Evolutionary conservation across 2,888 invertebrate genomes (phyloP), one percentile per base, ranked within the genome.

Genomic region (Xylocampa areola): DNA sequence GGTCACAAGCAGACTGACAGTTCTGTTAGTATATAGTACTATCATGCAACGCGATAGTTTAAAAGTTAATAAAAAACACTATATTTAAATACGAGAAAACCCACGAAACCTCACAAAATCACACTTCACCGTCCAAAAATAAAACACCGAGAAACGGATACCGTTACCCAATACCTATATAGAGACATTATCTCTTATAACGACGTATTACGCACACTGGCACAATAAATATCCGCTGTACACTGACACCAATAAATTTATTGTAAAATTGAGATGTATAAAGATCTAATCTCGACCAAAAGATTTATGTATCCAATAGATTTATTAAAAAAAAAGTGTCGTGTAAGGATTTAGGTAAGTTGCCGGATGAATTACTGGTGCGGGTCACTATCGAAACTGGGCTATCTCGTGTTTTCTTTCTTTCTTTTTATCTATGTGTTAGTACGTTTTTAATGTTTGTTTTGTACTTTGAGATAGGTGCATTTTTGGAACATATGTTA

Each of bases 181-280:
- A 68, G 69, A 23, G 41, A 58, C 76, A 90, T 88, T 91, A 92
- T 92, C 91, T 85, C 62, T 81, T 52, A 84, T 85, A 86, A 86
- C 85, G 87, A 88, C 86, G 87, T 88, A 92, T 92, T 91, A 91
- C 87, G 91, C 89, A 90, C 88, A 87, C 77, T 84, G 65, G 70
- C 79, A 77, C 77, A 82, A 91, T 90, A 92, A 91, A 91, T 91
- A 89, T 79, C 61, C 67, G 45, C 57, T 53, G 79, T 82, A 84
- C 80, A 82, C 68, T 78, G 80, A 80, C 73, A 82, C 84, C 84
- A 84, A 90, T 90, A 91, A 90, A 92, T 92, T 91, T 87, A 87
- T 85, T 84, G 85, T 87, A 88, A 91, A 90, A 92, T 92, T 92
- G 90, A 92, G 92, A 90, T 86, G 85, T 91, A 91, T 83, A 80